phyloP scores from a whole-genome alignment of 2,113 vertebrate species.

The Dipodomys stephensi region DNA sequence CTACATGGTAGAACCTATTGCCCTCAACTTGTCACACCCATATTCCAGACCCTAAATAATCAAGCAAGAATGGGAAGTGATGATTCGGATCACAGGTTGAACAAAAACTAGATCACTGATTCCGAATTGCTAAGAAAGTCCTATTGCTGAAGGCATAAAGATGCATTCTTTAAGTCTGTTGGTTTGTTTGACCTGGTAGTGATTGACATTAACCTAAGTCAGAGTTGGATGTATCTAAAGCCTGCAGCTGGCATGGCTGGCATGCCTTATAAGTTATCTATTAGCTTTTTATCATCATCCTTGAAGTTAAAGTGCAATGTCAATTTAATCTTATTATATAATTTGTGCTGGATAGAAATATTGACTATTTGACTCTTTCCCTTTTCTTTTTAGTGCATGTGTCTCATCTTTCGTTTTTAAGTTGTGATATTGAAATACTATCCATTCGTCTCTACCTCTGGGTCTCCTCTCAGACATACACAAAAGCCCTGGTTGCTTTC shows the following conservation, averaged over 20 bases:
- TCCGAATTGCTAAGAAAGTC: not conserved
- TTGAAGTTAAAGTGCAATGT: not conserved
- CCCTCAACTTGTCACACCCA: not conserved
- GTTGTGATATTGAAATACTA: not conserved
- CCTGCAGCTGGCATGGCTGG: not conserved
- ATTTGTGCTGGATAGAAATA: not conserved
- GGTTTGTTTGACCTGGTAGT: not conserved
- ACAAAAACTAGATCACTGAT: not conserved
- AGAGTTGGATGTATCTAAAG: not conserved
- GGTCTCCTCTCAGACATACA: not conserved
- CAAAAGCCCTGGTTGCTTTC: accelerated
- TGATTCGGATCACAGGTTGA: not conserved
- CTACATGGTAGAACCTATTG: not conserved
- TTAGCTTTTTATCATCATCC: not conserved
- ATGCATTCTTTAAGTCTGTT: not conserved
- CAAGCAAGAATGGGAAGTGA: not conserved
- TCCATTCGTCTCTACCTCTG: not conserved
- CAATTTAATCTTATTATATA: not conserved
- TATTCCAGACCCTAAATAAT: not conserved
- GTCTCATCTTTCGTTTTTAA: not conserved
- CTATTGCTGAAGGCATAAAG: not conserved
- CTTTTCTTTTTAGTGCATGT: not conserved
- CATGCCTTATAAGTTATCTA: not conserved
- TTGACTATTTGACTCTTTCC: not conserved
- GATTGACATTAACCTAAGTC: not conserved